Evolutionary conservation across 2,113 vertebrate genomes (phyloP).

Genomic region (Apistogramma diplotaenia): DNA sequence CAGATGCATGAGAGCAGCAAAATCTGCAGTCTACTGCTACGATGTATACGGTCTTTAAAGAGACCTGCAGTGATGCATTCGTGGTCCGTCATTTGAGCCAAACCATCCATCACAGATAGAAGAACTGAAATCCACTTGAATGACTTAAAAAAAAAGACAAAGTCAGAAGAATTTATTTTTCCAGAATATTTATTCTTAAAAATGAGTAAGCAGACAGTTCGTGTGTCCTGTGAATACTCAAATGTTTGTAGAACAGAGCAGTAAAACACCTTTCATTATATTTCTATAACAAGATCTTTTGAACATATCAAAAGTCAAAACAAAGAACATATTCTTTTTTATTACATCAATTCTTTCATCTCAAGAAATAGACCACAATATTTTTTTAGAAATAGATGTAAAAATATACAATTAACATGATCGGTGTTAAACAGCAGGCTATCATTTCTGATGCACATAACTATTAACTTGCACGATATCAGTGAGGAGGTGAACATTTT

Average conservation of each 20-base stretch:
- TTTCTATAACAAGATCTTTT: slow-evolving; percentile 79
- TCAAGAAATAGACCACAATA: slow-evolving; percentile 70
- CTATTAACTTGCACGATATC: slow-evolving; percentile 67
- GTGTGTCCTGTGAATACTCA: slow-evolving; percentile 80
- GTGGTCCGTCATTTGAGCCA: not conserved
- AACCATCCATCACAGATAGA: not conserved
- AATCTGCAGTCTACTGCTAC: too few relatives aligned
- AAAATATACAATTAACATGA: slow-evolving; percentile 73
- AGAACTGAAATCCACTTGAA: not conserved
- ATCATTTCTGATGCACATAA: slow-evolving; percentile 67
- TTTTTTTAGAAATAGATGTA: slow-evolving; percentile 75
- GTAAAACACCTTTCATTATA: slow-evolving; percentile 81
- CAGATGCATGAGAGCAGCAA: too few relatives aligned
- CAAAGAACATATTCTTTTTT: slow-evolving; percentile 54
- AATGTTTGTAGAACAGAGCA: slow-evolving; percentile 80
- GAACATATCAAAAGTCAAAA: slow-evolving; percentile 86
- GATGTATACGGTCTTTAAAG: too few relatives aligned
- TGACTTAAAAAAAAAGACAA: too few relatives aligned
- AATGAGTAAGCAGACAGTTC: slow-evolving; percentile 82
- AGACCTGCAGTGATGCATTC: too few relatives aligned
- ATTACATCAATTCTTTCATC: slow-evolving; percentile 61
- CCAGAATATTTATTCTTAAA: slow-evolving; percentile 84
- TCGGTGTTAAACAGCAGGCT: slow-evolving; percentile 76
- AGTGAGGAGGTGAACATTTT: slow-evolving; percentile 57
- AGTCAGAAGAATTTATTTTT: too few relatives aligned